Base-by-base conservation (phyloP, 2,888 invertebrate species). In the Pollenia angustigena region DNA sequence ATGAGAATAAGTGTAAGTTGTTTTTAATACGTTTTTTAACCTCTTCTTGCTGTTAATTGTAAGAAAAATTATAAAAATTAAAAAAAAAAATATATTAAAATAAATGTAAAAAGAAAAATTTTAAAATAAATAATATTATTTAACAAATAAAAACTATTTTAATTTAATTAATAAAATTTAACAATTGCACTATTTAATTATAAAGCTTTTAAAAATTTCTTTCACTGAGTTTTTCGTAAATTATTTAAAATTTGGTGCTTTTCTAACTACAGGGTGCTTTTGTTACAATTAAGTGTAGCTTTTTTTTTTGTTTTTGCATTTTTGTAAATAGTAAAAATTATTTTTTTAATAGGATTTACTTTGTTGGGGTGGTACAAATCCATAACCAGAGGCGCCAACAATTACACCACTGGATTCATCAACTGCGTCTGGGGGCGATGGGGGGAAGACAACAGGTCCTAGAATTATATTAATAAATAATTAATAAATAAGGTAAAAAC, bases 391-490 rank as follows among this genome's bases (percentile, higher is more conserved):
- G 84, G 97, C 97, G 83, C 97, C 97, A 46, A 96, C 96, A 81
- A 97, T 94, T 52, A 97, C 97, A 18, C 97, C 97, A 92, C 97
- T 97, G 89, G 96, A 95, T 93, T 96, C 96, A 88, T 95, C 94
- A 60, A 96, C 95, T 89, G 96, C 96, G 86, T 95, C 95, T 89
- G 95, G 94, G 10, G 96, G 96, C 40, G 95, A 95, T 83, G 95
- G 95, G 52, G 96, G 96, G 94, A 97, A 97, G 72, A 97, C 95
- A 71, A 97, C 97, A 85, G 97, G 97, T 90, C 97, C 97, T 96
- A 89, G 62, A 88, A 88, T 10, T 56, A 11, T 23, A 32, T 1
- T n/a, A 18, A 72, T 52, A 52, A 52, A 23, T 12, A 23, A 58
- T 56, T 18, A 23, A 18, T 44, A 32, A 18, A 10, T 54, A 52